Evolutionary conservation across 2,797 vertebrate genomes (phyloP), one percentile per base, ranked within the genome.

Genomic region (Acridotheres tristis): DNA sequence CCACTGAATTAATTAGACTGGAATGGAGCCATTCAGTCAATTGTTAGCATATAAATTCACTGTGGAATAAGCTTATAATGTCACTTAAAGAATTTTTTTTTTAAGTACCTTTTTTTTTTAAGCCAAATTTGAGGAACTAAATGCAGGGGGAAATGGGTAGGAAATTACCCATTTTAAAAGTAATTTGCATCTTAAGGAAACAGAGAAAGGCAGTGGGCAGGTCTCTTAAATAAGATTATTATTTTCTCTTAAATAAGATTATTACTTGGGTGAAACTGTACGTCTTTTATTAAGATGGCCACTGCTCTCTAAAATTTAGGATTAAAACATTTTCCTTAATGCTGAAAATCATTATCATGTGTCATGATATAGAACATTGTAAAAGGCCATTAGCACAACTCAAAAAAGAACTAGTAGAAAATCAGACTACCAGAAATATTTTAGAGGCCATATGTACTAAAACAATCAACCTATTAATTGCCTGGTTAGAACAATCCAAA

Each of bases 71-170:
- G 30, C 6, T 84, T 51, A 21, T 20, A 74, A 45, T 30, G 12
- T 11, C 36, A 81, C 34, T 59, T 43, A 47, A 69, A 50, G 3
- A 62, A n/a, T 57, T 36, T 40, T 16, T 32, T 25, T 13, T 16
- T 17, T 1, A 61, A 63, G 6, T n/a, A 5, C 0, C 5, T 4
- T 21, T 13, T 38, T 30, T 25, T 54, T 80, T 53, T 10, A 40
- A 73, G 8, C 6, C 2, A 69, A n/a, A 78, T n/a, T 59, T 74
- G n/a, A 67, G 6, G 40, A 48, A 6, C 7, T 36, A 72, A 19
- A 40, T 65, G 38, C 4, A 0, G 9, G 8, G 7, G 0, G 1
- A 53, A 74, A 63, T 15, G 47, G 7, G 5, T 30, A 81, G 43
- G 17, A 87, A 47, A 47, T 7, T 32, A 13, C 20, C 57, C 4